Conservation (phyloP, 2,888 invertebrate species). For the Bellardia bayeri region DNA sequence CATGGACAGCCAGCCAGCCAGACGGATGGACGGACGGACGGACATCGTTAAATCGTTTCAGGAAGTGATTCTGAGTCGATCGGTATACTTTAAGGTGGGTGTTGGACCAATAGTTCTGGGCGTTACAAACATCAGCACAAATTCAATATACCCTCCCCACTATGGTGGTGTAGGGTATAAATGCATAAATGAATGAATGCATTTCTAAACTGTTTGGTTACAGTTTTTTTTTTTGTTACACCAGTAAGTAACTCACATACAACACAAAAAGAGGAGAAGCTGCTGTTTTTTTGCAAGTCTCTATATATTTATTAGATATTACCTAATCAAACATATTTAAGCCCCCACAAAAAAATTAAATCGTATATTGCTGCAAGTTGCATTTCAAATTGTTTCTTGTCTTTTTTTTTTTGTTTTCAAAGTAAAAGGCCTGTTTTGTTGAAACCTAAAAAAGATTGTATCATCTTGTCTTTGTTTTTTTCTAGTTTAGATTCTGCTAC, state of each 20-base stretch:
- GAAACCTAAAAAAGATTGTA: conserved; percentile 57
- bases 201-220: conserved; percentile 50
- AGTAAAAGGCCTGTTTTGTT: conserved; percentile 66
- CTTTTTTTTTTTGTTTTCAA: background rate
- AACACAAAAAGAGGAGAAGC: background rate
- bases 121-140: too few relatives aligned
- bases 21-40: too few relatives aligned
- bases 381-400: background rate
- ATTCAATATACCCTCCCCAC: too few relatives aligned
- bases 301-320: conserved; percentile 58
- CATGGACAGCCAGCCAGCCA: too few relatives aligned
- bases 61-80: too few relatives aligned
- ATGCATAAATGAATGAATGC: conserved; percentile 17
- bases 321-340: conserved; percentile 21
- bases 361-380: background rate
- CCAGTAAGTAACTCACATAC: background rate
- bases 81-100: too few relatives aligned
- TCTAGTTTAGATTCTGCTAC: conserved; percentile 41
- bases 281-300: conserved; percentile 9
- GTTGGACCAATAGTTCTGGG: too few relatives aligned
- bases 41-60: too few relatives aligned
- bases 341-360: background rate
- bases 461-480: conserved; percentile 48
- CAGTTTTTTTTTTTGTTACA: background rate
- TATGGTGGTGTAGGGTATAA: too few relatives aligned